These are phyloP conservation scores for Nothoprocta perdicaria DNA, from an alignment of 2,113 vertebrate genomes.

Conservation along the genomic window DNA sequence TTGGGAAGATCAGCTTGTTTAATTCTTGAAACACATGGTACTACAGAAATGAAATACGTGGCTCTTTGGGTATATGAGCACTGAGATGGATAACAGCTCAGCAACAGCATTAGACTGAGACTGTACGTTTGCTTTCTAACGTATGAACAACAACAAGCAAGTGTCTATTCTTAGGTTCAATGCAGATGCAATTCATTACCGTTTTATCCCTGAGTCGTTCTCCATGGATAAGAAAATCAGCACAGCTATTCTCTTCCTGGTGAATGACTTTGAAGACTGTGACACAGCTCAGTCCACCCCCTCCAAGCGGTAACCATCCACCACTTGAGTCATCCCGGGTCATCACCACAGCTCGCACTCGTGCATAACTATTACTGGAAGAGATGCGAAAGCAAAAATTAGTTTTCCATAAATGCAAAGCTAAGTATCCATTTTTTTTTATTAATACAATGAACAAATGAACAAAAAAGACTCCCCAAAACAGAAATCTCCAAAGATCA, in stretches of 20 bases:
- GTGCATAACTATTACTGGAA: constrained; percentile 96
- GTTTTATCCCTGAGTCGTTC: constrained; percentile 98
- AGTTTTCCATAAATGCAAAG: constrained; percentile 71
- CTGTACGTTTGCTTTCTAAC: not conserved
- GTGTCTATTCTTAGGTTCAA: not conserved
- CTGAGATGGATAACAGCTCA: not conserved
- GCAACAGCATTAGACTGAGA: not conserved
- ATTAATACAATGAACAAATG: too few relatives aligned
- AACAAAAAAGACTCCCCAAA: too few relatives aligned
- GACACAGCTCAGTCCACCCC: constrained; percentile 96
- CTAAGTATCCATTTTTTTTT: not conserved
- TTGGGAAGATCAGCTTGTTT: not conserved
- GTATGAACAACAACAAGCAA: not conserved
- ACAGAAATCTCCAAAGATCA: not conserved
- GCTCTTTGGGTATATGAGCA: not conserved
- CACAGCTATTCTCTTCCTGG: constrained; percentile 88
- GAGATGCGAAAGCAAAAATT: constrained; percentile 70
- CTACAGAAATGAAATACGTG: not conserved
- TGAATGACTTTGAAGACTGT: constrained; percentile 94
- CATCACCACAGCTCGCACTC: constrained; percentile 99
- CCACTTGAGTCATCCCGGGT: constrained; percentile 99
- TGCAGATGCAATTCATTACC: constrained; percentile 79
- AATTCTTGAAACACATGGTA: not conserved
- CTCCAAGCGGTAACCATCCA: constrained; percentile 96
- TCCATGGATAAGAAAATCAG: constrained; percentile 96